phyloP scores from a whole-genome alignment of 2,797 vertebrate genomes.

The Leptoclinus maculatus region DNA sequence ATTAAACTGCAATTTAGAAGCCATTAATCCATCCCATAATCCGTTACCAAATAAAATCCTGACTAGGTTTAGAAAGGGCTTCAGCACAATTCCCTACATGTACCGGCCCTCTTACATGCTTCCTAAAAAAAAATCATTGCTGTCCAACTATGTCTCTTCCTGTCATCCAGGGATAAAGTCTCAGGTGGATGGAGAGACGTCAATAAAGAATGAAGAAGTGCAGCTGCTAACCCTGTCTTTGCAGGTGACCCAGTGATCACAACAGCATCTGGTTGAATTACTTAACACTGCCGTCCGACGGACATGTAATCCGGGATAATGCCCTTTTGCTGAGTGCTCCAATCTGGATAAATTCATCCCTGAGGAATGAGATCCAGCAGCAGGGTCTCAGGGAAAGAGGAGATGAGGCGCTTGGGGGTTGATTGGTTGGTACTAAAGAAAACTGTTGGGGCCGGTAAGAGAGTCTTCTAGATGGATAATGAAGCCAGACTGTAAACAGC shows the following conservation, averaged over 20 bases:
- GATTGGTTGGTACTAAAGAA: conserved; percentile 77
- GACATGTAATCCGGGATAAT: conserved; percentile 89
- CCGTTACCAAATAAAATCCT: conserved; percentile 79
- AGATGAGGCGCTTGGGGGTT: conserved; percentile 67
- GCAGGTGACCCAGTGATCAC: conserved; percentile 83
- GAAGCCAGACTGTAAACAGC: conserved; percentile 78
- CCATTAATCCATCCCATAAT: conserved; percentile 85
- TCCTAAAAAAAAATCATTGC: not conserved
- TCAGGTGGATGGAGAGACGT: conserved; percentile 26
- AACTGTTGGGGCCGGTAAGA: conserved; percentile 66
- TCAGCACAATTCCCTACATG: conserved; percentile 13
- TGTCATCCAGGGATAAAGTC: conserved; percentile 4
- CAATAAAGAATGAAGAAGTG: conserved; percentile 38
- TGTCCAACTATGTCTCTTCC: not conserved
- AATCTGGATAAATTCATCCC: conserved; percentile 87
- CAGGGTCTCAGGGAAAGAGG: conserved; percentile 63
- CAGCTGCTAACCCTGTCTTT: conserved; percentile 58
- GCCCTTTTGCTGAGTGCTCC: conserved; percentile 86
- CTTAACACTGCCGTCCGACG: conserved; percentile 84
- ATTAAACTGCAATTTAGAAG: conserved; percentile 83
- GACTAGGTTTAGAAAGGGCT: conserved; percentile 37
- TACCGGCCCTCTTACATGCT: conserved; percentile 3
- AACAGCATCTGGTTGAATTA: conserved; percentile 88
- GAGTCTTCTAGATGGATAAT: conserved; percentile 73
- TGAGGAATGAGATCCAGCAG: conserved; percentile 79